phyloP scores from a whole-genome alignment of 1,140 invertebrate species.

The Nasonia giraulti region DNA sequence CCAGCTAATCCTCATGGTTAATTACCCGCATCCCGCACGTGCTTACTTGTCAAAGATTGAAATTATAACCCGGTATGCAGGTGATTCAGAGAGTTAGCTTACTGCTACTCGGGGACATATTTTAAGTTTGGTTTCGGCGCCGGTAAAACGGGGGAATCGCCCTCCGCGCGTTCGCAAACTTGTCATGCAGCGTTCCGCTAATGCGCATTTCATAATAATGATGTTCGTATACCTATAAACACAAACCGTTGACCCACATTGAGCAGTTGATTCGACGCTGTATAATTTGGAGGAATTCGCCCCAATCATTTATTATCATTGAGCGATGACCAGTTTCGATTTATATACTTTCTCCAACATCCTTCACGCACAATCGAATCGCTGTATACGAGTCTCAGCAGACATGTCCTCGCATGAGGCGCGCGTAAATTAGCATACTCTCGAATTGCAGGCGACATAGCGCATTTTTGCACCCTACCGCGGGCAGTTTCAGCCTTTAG shows the following conservation, averaged over 20 bases:
- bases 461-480: background rate
- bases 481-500: background rate
- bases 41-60: constrained; percentile 13
- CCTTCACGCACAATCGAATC: too few species aligned
- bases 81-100: constrained; percentile 18
- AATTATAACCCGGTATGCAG: constrained; percentile 15
- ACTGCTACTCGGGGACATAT: constrained; percentile 26
- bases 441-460: background rate
- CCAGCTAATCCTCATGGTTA: constrained; percentile 15
- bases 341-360: too few species aligned
- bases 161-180: background rate
- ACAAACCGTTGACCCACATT: too few species aligned
- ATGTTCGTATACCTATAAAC: background rate
- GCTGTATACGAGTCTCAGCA: background rate
- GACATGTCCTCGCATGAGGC: background rate
- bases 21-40: constrained; percentile 10
- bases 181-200: background rate
- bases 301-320: too few species aligned
- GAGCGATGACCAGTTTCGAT: too few species aligned
- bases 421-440: too few species aligned
- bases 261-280: too few species aligned
- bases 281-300: too few species aligned
- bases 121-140: constrained; percentile 1
- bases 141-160: background rate
- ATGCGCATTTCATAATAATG: background rate